These are phyloP conservation scores for Neodon shergylaensis DNA, from an alignment of 2,113 vertebrate genomes.

Conservation along the genomic window DNA sequence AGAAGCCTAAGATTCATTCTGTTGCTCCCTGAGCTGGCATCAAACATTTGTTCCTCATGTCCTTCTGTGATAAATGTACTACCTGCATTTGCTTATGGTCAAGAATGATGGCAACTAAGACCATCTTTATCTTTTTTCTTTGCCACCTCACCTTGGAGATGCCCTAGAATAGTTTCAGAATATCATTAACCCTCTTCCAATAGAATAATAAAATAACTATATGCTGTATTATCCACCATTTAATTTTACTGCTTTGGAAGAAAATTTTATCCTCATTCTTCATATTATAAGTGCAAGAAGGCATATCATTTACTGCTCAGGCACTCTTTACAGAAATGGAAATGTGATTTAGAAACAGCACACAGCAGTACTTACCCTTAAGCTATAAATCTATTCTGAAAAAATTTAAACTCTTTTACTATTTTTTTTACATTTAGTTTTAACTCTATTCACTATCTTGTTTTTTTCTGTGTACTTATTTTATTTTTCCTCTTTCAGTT, in stretches of 20 bases:
- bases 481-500: not conserved
- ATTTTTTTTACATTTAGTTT: not conserved
- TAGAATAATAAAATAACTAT: not conserved
- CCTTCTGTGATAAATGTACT: not conserved
- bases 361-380: not conserved
- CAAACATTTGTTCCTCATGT: not conserved
- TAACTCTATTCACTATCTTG: not conserved
- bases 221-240: not conserved
- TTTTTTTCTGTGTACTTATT: not conserved
- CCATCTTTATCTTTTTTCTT: not conserved
- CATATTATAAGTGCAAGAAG: not conserved
- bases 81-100: not conserved
- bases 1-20: not conserved
- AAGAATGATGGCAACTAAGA: not conserved
- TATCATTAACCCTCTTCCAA: not conserved
- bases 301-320: not conserved
- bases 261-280: not conserved
- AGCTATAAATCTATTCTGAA: not conserved
- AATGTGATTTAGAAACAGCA: not conserved
- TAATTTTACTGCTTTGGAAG: not conserved
- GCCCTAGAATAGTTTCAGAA: not conserved
- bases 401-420: not conserved
- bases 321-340: not conserved
- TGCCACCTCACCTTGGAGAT: no score
- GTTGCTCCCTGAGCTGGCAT: not conserved